Base-by-base conservation (phyloP, 2,113 vertebrate genomes). In the Xenus cinereus region DNA sequence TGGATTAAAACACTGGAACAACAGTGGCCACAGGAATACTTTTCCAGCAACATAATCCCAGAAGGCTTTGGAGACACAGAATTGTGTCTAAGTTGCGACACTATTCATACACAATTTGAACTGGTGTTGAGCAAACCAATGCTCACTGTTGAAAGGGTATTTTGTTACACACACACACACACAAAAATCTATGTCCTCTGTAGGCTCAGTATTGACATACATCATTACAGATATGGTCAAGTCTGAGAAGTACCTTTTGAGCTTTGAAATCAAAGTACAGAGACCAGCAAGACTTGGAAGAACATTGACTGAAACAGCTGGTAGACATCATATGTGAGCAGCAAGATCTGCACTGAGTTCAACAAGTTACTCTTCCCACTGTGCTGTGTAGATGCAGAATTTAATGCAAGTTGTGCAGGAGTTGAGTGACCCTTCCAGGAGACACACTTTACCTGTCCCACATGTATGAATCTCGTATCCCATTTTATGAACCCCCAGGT, bases 1-100 rank as follows among this genome's bases (percentile, higher is more conserved):
- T 97, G 97, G 96, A 98, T 98, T 97, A 97, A 97, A 98, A 97
- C 95, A 97, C 92, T 98, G 98, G 96, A 96, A 95, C 89, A 95
- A 94, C 81, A 95, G 96, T 56, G 69, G 85, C 93, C 85, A 26
- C 45, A 93, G 48, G 89, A 97, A 97, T 98, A 98, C 95, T 96
- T 98, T 97, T 96, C 92, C 93, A 96, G 73, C 94, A 96, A 93
- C 95, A 93, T 97, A 97, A 97, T 96, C 95, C 93, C 89, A 88
- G 89, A 85, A 92, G 84, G 74, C 82, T 94, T 76, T 87, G 88
- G 46, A 94, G 75, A 90, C 3, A 1, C 54, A 41, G 85, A 95
- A 87, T 91, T 95, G 72, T 91, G 91, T 97, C 92, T 96, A 96
- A 97, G 94, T 92, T 80, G 93, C 87, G 96, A 93, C 80, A 92